Conservation (phyloP, 2,888 invertebrate genomes). For the Thysanoteuthis rhombus region DNA sequence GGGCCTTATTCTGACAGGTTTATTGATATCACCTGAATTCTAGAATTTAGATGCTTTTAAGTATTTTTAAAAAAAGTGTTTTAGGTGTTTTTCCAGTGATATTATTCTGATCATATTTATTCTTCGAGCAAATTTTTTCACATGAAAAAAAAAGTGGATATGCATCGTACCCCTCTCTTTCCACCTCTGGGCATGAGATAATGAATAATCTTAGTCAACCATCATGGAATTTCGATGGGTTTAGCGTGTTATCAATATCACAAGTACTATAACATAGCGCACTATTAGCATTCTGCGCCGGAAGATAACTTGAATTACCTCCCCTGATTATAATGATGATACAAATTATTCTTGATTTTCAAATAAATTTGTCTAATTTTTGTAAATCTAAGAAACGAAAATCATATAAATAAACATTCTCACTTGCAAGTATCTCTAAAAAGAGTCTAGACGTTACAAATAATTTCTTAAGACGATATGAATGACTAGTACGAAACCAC, state of each 20-base stretch:
- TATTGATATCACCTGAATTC: too few relatives aligned
- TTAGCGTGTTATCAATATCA: background rate
- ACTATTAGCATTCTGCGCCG: background rate
- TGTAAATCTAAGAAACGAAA: background rate
- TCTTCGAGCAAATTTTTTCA: too few relatives aligned
- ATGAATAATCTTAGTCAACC: too few relatives aligned
- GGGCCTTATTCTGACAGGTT: too few relatives aligned
- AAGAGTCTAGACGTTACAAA: fast-evolving
- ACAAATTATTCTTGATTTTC: background rate
- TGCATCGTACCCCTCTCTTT: too few relatives aligned
- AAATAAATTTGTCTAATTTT: background rate
- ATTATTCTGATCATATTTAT: too few relatives aligned
- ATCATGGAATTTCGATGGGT: too few relatives aligned
- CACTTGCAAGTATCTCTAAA: background rate
- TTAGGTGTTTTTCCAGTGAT: too few relatives aligned
- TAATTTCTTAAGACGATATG: background rate
- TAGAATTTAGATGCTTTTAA: too few relatives aligned
- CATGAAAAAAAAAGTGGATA: too few relatives aligned
- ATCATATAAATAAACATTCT: background rate
- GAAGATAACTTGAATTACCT: background rate
- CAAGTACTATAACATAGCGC: background rate
- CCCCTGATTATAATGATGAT: background rate
- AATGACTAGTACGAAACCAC: background rate
- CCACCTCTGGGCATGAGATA: too few relatives aligned
- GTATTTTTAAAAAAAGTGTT: too few relatives aligned